Conservation (phyloP, 2,113 vertebrate species). For the Himantopus leucocephalus region DNA sequence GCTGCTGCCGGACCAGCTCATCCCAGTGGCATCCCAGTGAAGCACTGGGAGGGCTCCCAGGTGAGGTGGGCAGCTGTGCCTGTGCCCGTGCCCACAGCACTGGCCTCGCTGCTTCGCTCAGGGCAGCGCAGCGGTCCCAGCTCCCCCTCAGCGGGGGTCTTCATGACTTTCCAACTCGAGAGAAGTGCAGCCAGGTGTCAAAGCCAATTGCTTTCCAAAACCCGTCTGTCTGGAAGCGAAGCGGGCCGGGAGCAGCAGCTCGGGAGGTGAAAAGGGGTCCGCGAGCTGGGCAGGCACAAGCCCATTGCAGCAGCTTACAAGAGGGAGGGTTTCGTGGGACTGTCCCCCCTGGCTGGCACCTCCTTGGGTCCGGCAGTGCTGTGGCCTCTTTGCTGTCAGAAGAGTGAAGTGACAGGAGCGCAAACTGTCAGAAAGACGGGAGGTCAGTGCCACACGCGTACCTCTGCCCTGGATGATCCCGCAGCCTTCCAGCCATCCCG, state of each 20-base stretch:
- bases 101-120: accelerated
- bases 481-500: constrained; percentile 55
- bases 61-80: accelerated
- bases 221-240: neutral
- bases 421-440: too few relatives aligned
- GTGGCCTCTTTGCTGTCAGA: accelerated
- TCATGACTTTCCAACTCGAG: neutral
- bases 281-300: accelerated
- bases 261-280: neutral
- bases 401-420: accelerated
- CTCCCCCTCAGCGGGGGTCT: neutral
- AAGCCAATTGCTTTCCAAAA: neutral
- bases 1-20: accelerated
- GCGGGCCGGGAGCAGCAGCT: neutral
- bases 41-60: neutral
- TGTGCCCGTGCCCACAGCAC: neutral
- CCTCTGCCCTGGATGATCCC: constrained; percentile 39
- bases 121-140: neutral
- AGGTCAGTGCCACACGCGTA: neutral
- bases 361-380: neutral
- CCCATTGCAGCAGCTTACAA: neutral
- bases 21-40: neutral
- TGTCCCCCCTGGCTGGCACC: neutral
- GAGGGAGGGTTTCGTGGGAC: accelerated
- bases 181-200: neutral